Conservation (phyloP, 1,140 invertebrate species). For the Drosophila setifemur region DNA sequence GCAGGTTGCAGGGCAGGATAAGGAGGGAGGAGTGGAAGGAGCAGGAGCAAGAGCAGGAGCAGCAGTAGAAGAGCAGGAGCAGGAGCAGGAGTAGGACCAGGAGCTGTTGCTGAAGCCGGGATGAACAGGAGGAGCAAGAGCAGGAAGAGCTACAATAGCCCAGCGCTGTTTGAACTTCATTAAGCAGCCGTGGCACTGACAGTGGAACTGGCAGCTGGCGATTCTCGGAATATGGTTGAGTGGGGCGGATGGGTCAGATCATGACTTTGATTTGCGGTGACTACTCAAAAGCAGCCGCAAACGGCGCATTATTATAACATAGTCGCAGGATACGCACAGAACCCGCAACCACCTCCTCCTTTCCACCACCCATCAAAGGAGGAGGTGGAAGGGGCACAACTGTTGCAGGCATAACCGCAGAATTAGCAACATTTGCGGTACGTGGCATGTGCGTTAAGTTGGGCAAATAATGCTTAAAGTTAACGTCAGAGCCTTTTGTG, state of each 20-base stretch:
- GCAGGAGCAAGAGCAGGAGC: background rate
- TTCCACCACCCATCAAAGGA: background rate
- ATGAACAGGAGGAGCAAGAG: background rate
- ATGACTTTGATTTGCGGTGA: slow-evolving; percentile 70
- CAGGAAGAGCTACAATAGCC: slow-evolving; percentile 37
- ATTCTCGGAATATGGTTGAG: background rate
- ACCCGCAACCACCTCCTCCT: too few relatives aligned
- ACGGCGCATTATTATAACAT: slow-evolving; percentile 62
- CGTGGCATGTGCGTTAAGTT: slow-evolving; percentile 58
- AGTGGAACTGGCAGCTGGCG: slow-evolving; percentile 18
- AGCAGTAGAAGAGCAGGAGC: background rate
- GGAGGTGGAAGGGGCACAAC: slow-evolving; percentile 41
- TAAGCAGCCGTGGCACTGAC: slow-evolving; percentile 33
- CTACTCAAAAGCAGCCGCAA: slow-evolving; percentile 59
- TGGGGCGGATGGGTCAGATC: slow-evolving; percentile 28
- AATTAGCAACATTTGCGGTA: slow-evolving; percentile 75
- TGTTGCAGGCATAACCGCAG: slow-evolving; percentile 68
- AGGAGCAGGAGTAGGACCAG: background rate
- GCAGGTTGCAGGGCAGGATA: background rate
- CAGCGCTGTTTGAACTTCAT: slow-evolving; percentile 50
- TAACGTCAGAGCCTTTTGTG: slow-evolving; percentile 71
- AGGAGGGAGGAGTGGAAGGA: background rate
- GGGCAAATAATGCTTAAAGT: slow-evolving; percentile 74
- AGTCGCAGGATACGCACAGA: slow-evolving; percentile 29
- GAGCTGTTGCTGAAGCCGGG: too few relatives aligned